Base-by-base conservation (phyloP, 1,140 invertebrate species). In the Nebria ingens region DNA sequence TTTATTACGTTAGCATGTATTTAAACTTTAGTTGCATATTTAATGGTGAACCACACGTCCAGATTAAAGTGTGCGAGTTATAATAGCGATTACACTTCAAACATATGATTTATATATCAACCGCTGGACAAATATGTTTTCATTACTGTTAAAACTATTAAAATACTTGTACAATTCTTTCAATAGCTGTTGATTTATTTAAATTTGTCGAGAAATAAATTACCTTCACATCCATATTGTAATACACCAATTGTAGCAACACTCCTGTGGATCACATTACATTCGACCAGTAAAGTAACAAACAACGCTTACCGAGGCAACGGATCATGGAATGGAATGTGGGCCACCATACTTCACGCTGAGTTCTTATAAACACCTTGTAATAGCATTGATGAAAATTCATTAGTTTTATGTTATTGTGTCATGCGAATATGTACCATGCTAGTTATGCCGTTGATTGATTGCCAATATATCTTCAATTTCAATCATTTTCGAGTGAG, bases 401-500 rank as follows among this genome's bases (percentile, higher is more conserved):
- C 40, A 45, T 45, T 45, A 45, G 40, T 45, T 45, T 45, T 45
- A 45, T 45, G 40, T 11, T 45, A 45, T 45, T 45, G 40, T 34
- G 25, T 34, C 25, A 34, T 34, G 25, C 25, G n/a, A 34, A 34
- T 34, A n/a, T 34, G 6, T 34, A 34, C 25, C n/a, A 9, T 34
- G 25, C 25, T n/a, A 34, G 25, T 45, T 12, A 45, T 45, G 4
- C 9, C 15, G 15, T 45, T n/a, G 40, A 45, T 45, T 45, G 40
- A 45, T 45, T 45, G 40, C 9, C 40, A 45, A 17, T 45, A 17
- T 45, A 45, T 45, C 40, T 45, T 3, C 40, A 4, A 6, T 4
- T 17, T 45, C 17, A 17, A 45, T 45, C 40, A 45, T 3, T 17
- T 45, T 9, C 15, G 40, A 9, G 17, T 45, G 13, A 6, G 4